Evolutionary conservation across 2,797 vertebrate genomes (phyloP).

Genomic region (Chelon auratus): DNA sequence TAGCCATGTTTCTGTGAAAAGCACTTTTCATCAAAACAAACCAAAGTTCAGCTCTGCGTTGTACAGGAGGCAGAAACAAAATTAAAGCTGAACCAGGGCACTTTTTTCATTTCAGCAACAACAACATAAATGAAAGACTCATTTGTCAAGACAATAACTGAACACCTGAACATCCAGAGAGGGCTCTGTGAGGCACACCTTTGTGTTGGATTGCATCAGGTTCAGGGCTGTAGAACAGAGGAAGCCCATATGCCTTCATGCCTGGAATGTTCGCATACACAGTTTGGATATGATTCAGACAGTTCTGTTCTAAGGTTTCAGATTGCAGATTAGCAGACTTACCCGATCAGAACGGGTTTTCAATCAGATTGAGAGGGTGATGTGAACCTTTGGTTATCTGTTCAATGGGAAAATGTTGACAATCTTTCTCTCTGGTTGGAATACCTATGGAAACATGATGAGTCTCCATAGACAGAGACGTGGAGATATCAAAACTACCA

Average conservation of each 20-base stretch:
- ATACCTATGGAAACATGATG: too few relatives aligned
- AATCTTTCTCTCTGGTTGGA: too few relatives aligned
- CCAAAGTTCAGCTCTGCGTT: background rate
- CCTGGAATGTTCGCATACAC: background rate
- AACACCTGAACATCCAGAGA: conserved; percentile 2
- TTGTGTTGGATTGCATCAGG: conserved; percentile 44
- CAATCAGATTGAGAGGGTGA: too few relatives aligned
- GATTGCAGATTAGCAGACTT: background rate
- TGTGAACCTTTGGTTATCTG: too few relatives aligned
- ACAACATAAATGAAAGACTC: background rate
- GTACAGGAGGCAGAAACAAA: background rate
- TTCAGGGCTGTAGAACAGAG: conserved; percentile 19
- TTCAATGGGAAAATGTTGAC: too few relatives aligned
- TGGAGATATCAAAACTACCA: too few relatives aligned
- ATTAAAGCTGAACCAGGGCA: background rate
- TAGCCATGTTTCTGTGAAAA: conserved; percentile 12
- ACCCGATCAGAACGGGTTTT: too few relatives aligned
- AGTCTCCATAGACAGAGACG: too few relatives aligned
- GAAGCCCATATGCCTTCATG: conserved; percentile 1
- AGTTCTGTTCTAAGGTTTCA: background rate
- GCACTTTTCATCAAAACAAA: conserved; percentile 10
- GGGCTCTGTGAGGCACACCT: conserved; percentile 42
- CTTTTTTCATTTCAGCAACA: background rate
- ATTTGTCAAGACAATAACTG: conserved; percentile 1
- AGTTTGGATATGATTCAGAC: background rate